Evolutionary conservation across 2,113 vertebrate genomes (phyloP).

Genomic region (Anguilla japonica): DNA sequence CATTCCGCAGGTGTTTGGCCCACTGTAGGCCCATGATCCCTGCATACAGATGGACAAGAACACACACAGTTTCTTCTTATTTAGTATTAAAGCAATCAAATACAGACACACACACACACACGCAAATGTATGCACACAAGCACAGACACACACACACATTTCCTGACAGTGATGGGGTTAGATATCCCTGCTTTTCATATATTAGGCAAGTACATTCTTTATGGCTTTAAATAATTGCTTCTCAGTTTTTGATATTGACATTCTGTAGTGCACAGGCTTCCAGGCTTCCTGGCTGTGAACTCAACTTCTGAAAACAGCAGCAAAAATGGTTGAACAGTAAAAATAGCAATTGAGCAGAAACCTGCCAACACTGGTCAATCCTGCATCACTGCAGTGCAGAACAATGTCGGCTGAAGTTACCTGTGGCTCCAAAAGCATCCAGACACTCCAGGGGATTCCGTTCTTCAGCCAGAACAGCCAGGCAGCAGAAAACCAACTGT

Average conservation of each 20-base stretch:
- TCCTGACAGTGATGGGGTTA: background rate
- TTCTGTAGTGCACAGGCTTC: background rate
- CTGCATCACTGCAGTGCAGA: background rate
- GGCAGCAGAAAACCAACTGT: slow-evolving; percentile 88
- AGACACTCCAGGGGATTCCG: slow-evolving; percentile 89
- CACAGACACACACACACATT: background rate
- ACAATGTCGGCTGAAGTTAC: slow-evolving; percentile 55
- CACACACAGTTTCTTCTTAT: background rate
- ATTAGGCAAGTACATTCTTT: background rate
- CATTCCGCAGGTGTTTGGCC: slow-evolving; percentile 87
- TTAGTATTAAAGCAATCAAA: background rate
- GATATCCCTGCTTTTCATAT: background rate
- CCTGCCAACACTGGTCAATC: background rate
- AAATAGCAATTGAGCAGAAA: background rate
- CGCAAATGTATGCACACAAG: too few species aligned
- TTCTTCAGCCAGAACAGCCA: slow-evolving; percentile 85
- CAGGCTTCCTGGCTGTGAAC: background rate
- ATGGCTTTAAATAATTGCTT: background rate
- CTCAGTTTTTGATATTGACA: background rate
- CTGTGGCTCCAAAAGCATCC: slow-evolving; percentile 96
- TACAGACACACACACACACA: background rate
- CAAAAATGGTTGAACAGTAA: background rate
- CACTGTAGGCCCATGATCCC: slow-evolving; percentile 98
- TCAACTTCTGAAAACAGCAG: background rate
- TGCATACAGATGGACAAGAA: slow-evolving; percentile 43